Evolutionary conservation across 2,888 invertebrate species (phyloP), one percentile per base, ranked within the genome.

Genomic region (Drepanosiphum platanoidis): DNA sequence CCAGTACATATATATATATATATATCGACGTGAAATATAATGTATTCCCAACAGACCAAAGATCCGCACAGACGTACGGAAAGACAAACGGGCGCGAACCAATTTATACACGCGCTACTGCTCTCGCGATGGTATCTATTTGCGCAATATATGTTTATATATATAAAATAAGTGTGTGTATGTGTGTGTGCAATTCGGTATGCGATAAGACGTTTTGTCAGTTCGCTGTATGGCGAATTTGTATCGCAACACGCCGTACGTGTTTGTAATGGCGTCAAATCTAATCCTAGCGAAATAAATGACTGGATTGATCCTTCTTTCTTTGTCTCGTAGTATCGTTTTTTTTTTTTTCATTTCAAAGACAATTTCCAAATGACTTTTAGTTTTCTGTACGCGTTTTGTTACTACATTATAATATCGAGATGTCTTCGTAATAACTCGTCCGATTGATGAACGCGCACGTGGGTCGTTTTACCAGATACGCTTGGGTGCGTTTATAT

Each of bases 11-110:
- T 39, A 7, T 39, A 39, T 39, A 39, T 42, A 42, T 8, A 1
- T 7, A 3, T 52, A 70, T 52, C 32, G 66, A 68, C 52, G 52
- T 27, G 52, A 34, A 70, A 70, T 66, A 32, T 68, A 77, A 77
- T 42, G 32, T 66, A 66, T 78, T 78, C 78, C 78, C 78, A 18
- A 1, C 32, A 30, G 78, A 66, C 64, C 64, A 34, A 13, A 58
- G 58, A 58, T 58, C 27, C 75, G 1, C 34, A 15, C 77, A 27
- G 22, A 13, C 78, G 78, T 11, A 77, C 61, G 36, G 27, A 13
- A 30, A 72, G 27, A 30, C 42, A 15, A 30, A 72, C 71, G 42
- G 42, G 30, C 42, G 13, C 42, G 70, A 22, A 70, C 36, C 70
- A n/a, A 36, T 70, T 70, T 70, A 15, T 13, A 11, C 27, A 18